Percentiles rank a stretch among this genome's conserved stretches.
phyloP scores from a whole-genome alignment of 2,113 vertebrate species.

The Pelodiscus sinensis region DNA sequence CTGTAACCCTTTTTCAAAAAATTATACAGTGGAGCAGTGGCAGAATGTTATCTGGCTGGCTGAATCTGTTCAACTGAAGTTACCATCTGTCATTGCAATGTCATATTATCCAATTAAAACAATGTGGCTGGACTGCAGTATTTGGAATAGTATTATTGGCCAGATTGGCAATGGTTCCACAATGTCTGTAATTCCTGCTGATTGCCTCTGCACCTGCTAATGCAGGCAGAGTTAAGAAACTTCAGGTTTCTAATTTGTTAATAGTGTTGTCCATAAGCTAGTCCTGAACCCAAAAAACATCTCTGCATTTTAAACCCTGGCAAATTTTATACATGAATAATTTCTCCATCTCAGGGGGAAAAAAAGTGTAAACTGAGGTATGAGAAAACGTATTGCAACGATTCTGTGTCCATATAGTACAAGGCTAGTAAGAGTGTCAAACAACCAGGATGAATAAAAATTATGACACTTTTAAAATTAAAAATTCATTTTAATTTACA shows the following conservation, averaged over 20 bases:
- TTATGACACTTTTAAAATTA: not conserved
- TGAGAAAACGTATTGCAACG: slow-evolving; percentile 11
- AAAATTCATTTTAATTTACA: not conserved
- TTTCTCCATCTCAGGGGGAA: slow-evolving; percentile 50
- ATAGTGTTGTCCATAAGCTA: slow-evolving; percentile 14
- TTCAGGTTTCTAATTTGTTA: slow-evolving; percentile 50
- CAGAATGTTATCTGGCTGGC: slow-evolving; percentile 73
- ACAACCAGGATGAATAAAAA: slow-evolving; percentile 5
- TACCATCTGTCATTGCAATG: slow-evolving; percentile 76
- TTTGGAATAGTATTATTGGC: slow-evolving; percentile 57
- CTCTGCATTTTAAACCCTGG: slow-evolving; percentile 51
- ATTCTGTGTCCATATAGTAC: not conserved
- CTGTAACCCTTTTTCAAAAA: slow-evolving; percentile 45
- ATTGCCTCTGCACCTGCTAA: slow-evolving; percentile 67
- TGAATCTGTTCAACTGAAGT: slow-evolving; percentile 70
- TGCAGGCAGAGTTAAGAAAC: slow-evolving; percentile 32
- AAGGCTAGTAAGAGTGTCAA: not conserved
- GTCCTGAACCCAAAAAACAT: slow-evolving; percentile 41
- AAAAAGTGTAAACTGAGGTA: not conserved
- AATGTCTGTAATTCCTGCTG: slow-evolving; percentile 56
- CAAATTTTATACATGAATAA: not conserved
- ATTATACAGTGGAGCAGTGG: slow-evolving; percentile 34
- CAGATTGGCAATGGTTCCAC: slow-evolving; percentile 49
- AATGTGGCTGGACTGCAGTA: slow-evolving; percentile 59
- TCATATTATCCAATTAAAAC: slow-evolving; percentile 67